Evolutionary conservation across 2,888 invertebrate species (phyloP), one percentile per base, ranked within the genome.

Genomic region (Crepidodera aurea): DNA sequence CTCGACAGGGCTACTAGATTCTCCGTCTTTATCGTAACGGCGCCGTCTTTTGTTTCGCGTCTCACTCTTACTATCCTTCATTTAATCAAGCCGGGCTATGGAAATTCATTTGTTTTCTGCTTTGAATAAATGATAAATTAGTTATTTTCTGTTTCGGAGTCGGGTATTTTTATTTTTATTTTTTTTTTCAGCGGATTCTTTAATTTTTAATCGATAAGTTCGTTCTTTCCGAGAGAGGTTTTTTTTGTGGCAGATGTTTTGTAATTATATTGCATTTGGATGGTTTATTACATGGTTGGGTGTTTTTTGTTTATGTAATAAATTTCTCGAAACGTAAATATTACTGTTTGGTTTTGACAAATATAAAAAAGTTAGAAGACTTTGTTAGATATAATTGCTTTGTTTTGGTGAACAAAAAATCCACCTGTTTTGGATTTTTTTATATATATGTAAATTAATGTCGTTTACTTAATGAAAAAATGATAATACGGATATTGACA

Each of bases 91-190:
- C 72, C 68, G 71, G n/a, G 73, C 74, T 73, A 73, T 73, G 75
- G 74, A 78, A 78, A 78, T 78, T 78, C 78, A 78, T 79, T 79
- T 79, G 78, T 78, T 69, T 69, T 69, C 66, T 67, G 69, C 62
- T 79, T 78, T 76, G 78, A 78, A 77, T 78, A 78, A 69, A 77
- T 79, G 79, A 79, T 78, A 78, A 78, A 79, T 78, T 78, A 75
- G 72, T 73, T 71, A 69, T 66, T 71, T 75, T 70, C 70, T 69
- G 72, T 74, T 76, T 75, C 73, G 48, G 72, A 74, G 73, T 68
- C 70, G 73, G 67, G 71, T 12, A 13, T 48, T 73, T 75, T 76
- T 76, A 73, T 72, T 70, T 70, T 67, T 69, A 70, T 62, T 60
- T 58, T 67, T 63, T 55, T 48, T 62, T 19, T 59, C 50, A 44